Evolutionary conservation across 2,888 invertebrate species (phyloP).

Genomic region (Campoplex nolae): DNA sequence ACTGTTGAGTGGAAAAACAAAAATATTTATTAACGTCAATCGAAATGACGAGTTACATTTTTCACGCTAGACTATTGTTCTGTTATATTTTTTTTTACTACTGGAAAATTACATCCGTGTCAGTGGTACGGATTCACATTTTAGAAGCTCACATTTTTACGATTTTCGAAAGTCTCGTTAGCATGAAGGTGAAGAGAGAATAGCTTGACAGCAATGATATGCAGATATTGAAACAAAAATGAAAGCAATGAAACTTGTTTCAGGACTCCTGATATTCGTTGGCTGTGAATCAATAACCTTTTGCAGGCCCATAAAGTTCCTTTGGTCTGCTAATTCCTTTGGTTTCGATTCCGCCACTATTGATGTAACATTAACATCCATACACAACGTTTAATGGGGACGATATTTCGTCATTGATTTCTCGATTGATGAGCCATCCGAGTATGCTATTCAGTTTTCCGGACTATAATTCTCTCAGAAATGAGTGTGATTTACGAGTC

Average conservation of each 20-base stretch:
- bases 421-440: constrained; percentile 35
- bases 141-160: too few relatives aligned
- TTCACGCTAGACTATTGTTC: background rate
- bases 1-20: background rate
- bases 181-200: background rate
- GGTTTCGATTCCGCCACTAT: background rate
- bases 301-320: background rate
- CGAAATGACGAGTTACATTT: background rate
- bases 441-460: constrained; percentile 3
- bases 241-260: background rate
- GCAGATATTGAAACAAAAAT: background rate
- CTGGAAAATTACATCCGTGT: too few relatives aligned
- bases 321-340: background rate
- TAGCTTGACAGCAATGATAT: background rate
- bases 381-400: constrained; percentile 8
- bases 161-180: background rate
- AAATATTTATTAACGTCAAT: constrained; percentile 2
- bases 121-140: too few relatives aligned
- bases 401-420: constrained; percentile 32
- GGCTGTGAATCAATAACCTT: background rate
- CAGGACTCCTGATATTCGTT: background rate
- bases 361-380: background rate
- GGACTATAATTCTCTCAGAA: constrained; percentile 13
- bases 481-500: constrained; percentile 31
- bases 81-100: background rate